Evolutionary conservation across 2,888 invertebrate genomes (phyloP), one percentile per base, ranked within the genome.

Genomic region (Chorisops tibialis): DNA sequence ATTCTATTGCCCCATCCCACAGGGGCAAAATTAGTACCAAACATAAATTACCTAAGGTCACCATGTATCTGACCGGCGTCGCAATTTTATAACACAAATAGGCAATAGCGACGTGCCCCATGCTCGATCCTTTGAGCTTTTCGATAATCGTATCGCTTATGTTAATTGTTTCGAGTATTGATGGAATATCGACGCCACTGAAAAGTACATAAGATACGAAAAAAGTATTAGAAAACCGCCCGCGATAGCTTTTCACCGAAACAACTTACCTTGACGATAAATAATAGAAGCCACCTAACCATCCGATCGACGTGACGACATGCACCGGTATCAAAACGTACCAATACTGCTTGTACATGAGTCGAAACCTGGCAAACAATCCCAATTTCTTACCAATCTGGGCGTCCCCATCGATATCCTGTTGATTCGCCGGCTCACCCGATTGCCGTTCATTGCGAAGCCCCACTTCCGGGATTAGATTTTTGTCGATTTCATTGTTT

Each of bases 271-370:
- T 91, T 77, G 86, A 85, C 9, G 93, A 90, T 69, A 88, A 79
- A 73, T 90, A 88, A 79, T 95, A 98, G 78, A 96, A 94, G 18
- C 87, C 80, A 14, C 88, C 90, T 76, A 91, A 87, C 97, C 97
- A 99, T 61, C 88, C 81, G 35, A 85, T 80, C 2, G 96, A 98
- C 9, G 96, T 96, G 16, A 86, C 84, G 51, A 91, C 73, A 79
- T 99, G 98, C 2, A 99, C 97, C 4, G 95, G 97, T 62, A 98
- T 81, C 62, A 96, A 80, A 59, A 98, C 91, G 79, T 98, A 96
- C 93, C 98, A 98, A 79, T 98, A 97, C 74, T 96, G 90, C 75
- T 89, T 90, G 74, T 93, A 93, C 88, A 96, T 91, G 72, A 88
- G 81, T 76, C 94, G 96, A 77, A 97, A 94, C 72, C 85, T 86